Percentiles rank a stretch among this genome's conserved stretches.
Conservation (phyloP, 2,113 vertebrate species). For the Polyodon spathula region DNA sequence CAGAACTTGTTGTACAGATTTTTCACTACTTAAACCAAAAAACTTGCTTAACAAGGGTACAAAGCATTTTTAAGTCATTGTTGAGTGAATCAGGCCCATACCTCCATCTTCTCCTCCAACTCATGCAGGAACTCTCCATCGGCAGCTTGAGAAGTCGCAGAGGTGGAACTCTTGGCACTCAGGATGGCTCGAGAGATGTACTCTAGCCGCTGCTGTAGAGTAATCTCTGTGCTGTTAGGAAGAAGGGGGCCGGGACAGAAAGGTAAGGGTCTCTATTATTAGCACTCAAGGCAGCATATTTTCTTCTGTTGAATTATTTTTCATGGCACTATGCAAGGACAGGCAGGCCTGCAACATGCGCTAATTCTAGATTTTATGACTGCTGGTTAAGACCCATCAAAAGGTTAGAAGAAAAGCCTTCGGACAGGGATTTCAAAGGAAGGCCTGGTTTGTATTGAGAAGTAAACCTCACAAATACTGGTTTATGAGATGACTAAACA, state of each 20-base stretch:
- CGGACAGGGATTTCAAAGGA: no score
- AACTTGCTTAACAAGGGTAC: no score
- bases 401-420: no score
- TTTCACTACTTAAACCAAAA: no score
- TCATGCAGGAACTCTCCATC: slow-evolving; percentile 95
- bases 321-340: neutral
- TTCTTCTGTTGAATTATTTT: neutral
- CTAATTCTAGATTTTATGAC: no score
- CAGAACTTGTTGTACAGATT: no score
- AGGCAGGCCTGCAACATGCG: neutral
- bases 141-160: slow-evolving; percentile 74
- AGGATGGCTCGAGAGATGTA: slow-evolving; percentile 92
- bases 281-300: no score
- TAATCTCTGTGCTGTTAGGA: slow-evolving; percentile 79
- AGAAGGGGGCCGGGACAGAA: neutral
- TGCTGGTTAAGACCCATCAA: no score
- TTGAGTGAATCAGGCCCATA: slow-evolving; percentile 27
- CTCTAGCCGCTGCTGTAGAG: slow-evolving; percentile 85
- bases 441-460: no score
- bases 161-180: slow-evolving; percentile 91
- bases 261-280: neutral
- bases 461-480: no score
- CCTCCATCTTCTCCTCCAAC: slow-evolving; percentile 96
- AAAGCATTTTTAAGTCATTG: no score
- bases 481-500: no score